Percentiles rank a stretch among this genome's conserved stretches.
Evolutionary conservation across 2,888 invertebrate genomes (phyloP).

Genomic region (Aquatica leii): DNA sequence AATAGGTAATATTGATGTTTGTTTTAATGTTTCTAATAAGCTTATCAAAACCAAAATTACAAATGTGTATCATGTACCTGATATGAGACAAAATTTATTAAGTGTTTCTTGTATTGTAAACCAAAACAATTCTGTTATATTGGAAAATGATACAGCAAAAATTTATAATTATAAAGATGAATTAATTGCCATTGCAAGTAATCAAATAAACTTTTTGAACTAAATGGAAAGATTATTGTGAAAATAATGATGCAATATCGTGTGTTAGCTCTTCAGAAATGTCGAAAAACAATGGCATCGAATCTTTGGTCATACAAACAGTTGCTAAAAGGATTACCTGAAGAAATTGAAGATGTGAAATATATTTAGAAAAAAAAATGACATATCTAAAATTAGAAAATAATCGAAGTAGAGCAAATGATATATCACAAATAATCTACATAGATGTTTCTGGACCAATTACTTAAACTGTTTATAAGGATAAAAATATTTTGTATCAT

Average conservation of each 20-base stretch:
- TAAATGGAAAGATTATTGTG: background rate
- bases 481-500: constrained; percentile 41
- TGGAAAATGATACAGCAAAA: constrained; percentile 21
- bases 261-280: background rate
- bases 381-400: constrained; percentile 40
- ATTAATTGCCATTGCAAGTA: constrained; percentile 27
- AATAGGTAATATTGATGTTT: too few relatives aligned
- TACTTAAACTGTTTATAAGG: constrained; percentile 30
- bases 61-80: too few relatives aligned
- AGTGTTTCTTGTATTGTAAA: constrained; percentile 16
- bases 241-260: background rate
- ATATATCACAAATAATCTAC: constrained; percentile 39
- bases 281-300: constrained; percentile 44
- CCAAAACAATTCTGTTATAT: constrained; percentile 22
- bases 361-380: constrained; percentile 23
- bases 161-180: constrained; percentile 21
- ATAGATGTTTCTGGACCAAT: constrained; percentile 28
- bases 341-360: constrained; percentile 23
- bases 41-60: too few relatives aligned
- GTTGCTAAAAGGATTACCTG: constrained; percentile 6
- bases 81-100: constrained; percentile 23
- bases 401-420: constrained; percentile 37
- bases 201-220: constrained; percentile 19
- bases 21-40: too few relatives aligned
- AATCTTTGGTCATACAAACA: constrained; percentile 41